Conservation (phyloP, 2,113 vertebrate genomes). For the Pseudorasbora parva region DNA sequence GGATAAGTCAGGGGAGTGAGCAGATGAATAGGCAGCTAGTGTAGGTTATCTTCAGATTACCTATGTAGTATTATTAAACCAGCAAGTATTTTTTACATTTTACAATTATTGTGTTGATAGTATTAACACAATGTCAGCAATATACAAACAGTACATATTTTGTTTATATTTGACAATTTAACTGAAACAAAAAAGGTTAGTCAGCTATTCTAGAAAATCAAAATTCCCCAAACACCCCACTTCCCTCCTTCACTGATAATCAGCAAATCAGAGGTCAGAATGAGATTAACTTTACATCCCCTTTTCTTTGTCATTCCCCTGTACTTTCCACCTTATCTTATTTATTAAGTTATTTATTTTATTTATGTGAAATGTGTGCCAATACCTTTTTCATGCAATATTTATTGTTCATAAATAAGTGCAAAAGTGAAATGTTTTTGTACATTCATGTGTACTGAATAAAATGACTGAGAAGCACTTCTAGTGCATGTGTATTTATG, state of each 20-base stretch:
- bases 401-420: conserved; percentile 18
- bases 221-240: conserved; percentile 72
- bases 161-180: not conserved
- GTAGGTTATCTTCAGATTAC: not conserved
- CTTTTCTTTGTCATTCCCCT: conserved; percentile 54
- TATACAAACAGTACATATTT: not conserved
- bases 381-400: conserved; percentile 8
- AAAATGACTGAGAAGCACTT: conserved; percentile 20
- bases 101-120: not conserved
- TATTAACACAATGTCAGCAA: not conserved
- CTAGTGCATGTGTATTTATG: conserved; percentile 1
- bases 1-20: not conserved
- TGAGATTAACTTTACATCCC: conserved; percentile 56
- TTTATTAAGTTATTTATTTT: conserved; percentile 69
- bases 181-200: conserved; percentile 20
- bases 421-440: not conserved
- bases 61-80: not conserved
- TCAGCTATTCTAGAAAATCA: conserved; percentile 49
- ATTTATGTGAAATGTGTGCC: conserved; percentile 52
- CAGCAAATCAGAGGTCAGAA: conserved; percentile 36
- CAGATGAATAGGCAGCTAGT: conserved; percentile 14
- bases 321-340: conserved; percentile 71
- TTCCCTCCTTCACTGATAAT: conserved; percentile 56
- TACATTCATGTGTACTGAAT: conserved; percentile 1
- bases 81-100: not conserved